These are phyloP conservation scores for Syngnathus floridae DNA, from an alignment of 2,113 vertebrate genomes.

Conservation along the genomic window DNA sequence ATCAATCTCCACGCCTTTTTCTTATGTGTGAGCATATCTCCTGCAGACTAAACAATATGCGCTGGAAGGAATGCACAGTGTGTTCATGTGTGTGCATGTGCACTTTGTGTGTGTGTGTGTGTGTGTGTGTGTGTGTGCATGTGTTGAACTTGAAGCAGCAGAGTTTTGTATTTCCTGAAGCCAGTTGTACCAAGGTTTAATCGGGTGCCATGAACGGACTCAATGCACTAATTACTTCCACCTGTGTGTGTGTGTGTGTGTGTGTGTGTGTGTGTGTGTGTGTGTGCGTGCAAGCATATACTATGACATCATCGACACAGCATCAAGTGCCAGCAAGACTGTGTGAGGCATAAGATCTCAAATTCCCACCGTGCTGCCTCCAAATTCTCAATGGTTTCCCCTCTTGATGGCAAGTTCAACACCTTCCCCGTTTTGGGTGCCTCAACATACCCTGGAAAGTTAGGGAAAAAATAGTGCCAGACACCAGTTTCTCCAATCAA, in stretches of 20 bases:
- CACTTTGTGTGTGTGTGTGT: constrained; percentile 12
- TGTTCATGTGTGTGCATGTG: constrained; percentile 22
- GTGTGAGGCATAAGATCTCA: not conserved
- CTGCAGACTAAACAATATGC: not conserved
- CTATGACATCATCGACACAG: constrained; percentile 7
- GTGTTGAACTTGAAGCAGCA: constrained; percentile 41
- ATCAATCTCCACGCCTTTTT: not conserved
- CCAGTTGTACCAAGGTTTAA: constrained; percentile 51
- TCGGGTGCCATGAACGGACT: constrained; percentile 59
- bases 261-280: constrained; percentile 15
- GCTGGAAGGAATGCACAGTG: constrained; percentile 25
- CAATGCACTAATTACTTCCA: constrained; percentile 65
- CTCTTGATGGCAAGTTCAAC: not conserved
- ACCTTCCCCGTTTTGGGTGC: not conserved
- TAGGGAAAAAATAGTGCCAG: not conserved
- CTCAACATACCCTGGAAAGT: not conserved
- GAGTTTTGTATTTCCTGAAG: constrained; percentile 54
- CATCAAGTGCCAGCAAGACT: not conserved
- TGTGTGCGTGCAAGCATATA: not conserved
- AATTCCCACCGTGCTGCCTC: not conserved
- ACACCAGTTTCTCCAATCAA: not conserved
- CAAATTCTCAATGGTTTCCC: not conserved
- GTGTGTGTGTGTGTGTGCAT: constrained; percentile 41
- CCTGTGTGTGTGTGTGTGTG: constrained; percentile 46
- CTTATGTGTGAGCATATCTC: not conserved